Evolutionary conservation across 2,797 vertebrate species (phyloP).

Genomic region (Sebastiscus tertius): DNA sequence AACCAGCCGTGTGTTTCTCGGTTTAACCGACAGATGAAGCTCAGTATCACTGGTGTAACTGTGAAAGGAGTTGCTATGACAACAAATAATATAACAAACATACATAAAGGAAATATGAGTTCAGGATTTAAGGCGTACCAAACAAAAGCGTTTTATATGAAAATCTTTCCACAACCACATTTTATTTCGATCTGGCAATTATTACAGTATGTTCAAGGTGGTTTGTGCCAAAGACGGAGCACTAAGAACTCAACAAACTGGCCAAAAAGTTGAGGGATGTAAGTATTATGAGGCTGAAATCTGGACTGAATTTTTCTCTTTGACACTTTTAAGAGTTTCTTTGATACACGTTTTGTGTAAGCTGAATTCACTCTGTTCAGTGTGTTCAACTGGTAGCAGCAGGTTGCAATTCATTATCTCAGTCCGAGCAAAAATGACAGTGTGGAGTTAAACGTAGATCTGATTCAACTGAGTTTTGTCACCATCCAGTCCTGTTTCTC

Average conservation of each 20-base stretch:
- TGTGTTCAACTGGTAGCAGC: background rate
- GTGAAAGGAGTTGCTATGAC: conserved; percentile 50
- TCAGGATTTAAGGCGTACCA: conserved; percentile 1
- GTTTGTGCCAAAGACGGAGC: background rate
- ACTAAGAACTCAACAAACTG: background rate
- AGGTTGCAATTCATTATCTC: conserved; percentile 19
- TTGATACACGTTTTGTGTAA: background rate
- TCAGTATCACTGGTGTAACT: background rate
- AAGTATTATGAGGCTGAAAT: background rate
- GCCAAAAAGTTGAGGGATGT: background rate
- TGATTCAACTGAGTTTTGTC: background rate
- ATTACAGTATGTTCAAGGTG: background rate
- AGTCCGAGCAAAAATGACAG: background rate
- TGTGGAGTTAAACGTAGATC: background rate
- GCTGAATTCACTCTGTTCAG: background rate
- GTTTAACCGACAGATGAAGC: conserved; percentile 16
- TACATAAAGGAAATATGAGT: conserved; percentile 18
- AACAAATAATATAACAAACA: conserved; percentile 41
- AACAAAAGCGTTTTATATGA: background rate
- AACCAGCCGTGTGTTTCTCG: conserved; percentile 11
- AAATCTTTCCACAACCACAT: background rate
- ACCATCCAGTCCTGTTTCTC: too few relatives aligned
- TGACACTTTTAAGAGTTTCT: background rate
- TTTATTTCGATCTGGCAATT: background rate
- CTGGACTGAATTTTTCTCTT: background rate